phyloP scores from a whole-genome alignment of 2,113 vertebrate genomes.

The Ardeotis arabs region DNA sequence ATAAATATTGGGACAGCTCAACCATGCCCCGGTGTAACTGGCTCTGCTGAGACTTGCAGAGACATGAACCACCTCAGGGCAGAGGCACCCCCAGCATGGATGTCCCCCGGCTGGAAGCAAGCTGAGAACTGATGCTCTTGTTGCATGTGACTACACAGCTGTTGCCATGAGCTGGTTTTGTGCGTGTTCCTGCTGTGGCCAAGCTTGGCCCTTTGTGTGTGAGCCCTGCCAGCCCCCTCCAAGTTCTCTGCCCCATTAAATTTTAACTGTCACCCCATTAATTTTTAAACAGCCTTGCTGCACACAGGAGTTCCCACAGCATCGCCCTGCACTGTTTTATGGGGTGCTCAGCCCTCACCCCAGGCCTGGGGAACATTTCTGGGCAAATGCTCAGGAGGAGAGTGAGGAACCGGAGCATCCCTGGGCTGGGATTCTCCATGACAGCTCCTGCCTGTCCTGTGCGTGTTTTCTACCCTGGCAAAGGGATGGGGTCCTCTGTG shows the following conservation, averaged over 20 bases:
- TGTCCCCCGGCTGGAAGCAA: background rate
- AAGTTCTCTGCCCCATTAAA: background rate
- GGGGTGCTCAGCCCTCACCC: background rate
- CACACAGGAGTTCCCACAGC: background rate
- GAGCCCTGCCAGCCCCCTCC: background rate
- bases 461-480: background rate
- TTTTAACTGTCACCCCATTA: background rate
- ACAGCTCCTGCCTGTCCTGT: background rate
- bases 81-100: background rate
- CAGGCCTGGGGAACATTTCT: background rate
- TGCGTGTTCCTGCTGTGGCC: fast-evolving
- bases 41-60: background rate
- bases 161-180: background rate
- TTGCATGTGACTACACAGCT: fast-evolving
- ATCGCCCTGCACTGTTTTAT: background rate
- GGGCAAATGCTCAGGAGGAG: background rate
- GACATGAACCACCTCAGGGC: background rate
- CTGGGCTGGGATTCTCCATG: background rate
- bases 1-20: background rate
- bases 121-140: background rate
- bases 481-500: background rate
- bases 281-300: background rate
- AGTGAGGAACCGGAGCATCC: background rate
- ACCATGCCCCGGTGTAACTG: background rate
- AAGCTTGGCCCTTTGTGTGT: background rate